Evolutionary conservation across 2,888 invertebrate species (phyloP), one percentile per base, ranked within the genome.

Genomic region (Autographa gamma): DNA sequence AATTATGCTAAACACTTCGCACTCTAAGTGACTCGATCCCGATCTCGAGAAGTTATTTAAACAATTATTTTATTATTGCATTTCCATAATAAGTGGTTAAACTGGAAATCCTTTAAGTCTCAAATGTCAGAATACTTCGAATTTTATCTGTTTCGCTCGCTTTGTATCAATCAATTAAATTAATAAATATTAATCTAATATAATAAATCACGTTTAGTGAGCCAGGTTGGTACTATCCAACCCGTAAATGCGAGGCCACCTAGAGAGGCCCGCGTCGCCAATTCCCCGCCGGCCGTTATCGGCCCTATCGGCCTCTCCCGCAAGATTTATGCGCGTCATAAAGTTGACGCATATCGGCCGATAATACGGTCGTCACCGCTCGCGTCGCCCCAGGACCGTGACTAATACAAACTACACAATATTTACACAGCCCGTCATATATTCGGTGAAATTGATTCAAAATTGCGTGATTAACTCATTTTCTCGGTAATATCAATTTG

Each of bases 321-420:
- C 82, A 74, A 86, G 89, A 90, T 90, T 90, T 90, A 90, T 88
- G 85, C 81, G 77, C 84, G 85, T 90, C 90, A 89, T 89, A 87
- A 88, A 85, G 75, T 80, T 86, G 89, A 89, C 88, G 86, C 85
- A 89, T 85, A 82, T 86, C 81, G 75, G 66, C 79, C 73, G 89
- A 89, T 89, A 89, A 82, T 77, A 77, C 73, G 59, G 60, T 79
- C 77, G 77, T 84, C 85, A 82, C 71, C 72, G 74, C 67, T 76
- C 67, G 63, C 74, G 76, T 73, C 74, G 61, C 77, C 58, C 68
- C 73, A 13, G 74, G 60, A 80, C 73, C 83, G 74, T 86, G 86
- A 87, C 87, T 80, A 84, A 86, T 67, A 63, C 76, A 71, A 73
- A 32, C 77, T 75, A 66, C 64, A 72, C 66, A 64, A 62, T 73